phyloP scores from a whole-genome alignment of 1,140 invertebrate genomes.

The Ridgeia piscesae region DNA sequence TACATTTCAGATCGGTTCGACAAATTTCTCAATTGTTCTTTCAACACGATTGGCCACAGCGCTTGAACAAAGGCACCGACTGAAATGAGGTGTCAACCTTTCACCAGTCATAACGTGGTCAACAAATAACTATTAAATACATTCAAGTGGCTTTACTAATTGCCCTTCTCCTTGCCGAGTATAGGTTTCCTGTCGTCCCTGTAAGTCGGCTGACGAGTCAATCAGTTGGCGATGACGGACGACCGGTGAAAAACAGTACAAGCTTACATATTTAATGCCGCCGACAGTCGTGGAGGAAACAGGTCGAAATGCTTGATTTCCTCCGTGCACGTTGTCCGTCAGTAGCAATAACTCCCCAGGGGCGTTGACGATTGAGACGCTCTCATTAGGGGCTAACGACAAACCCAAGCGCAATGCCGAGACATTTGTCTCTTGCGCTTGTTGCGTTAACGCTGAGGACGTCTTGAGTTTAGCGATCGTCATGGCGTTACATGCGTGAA shows the following conservation, averaged over 20 bases:
- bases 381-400: neutral
- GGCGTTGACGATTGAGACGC: neutral
- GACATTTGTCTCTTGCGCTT: neutral
- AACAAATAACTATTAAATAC: neutral
- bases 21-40: neutral
- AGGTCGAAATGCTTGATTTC: neutral
- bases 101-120: too few relatives aligned
- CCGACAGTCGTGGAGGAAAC: neutral
- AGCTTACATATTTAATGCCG: neutral
- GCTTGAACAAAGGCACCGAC: neutral
- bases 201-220: neutral
- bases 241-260: neutral
- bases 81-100: neutral
- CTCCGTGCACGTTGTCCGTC: neutral
- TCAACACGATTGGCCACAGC: neutral
- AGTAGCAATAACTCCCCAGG: neutral
- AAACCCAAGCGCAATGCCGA: neutral
- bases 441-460: neutral
- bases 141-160: neutral
- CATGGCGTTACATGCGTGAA: neutral
- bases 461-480: neutral
- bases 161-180: neutral
- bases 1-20: neutral
- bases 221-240: neutral
- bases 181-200: neutral